Evolutionary conservation across 2,797 vertebrate genomes (phyloP), one percentile per base, ranked within the genome.

Genomic region (Otus scops): DNA sequence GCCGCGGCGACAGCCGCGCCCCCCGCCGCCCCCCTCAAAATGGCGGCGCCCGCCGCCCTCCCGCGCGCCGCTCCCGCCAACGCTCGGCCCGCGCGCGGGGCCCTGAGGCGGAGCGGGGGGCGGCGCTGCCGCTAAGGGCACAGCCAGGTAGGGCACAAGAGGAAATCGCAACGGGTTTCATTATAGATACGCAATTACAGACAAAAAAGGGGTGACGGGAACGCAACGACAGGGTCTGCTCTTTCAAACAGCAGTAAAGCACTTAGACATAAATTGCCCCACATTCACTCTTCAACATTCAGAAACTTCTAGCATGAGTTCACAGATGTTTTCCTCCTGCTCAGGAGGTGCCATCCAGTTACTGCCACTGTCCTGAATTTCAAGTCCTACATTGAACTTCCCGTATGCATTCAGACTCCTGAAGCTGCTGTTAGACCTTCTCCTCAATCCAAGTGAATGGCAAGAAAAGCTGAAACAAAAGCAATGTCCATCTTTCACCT

Each of bases 141-240:
- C 10, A n/a, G 39, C 74, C 28, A 11, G 6, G 28, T 11, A 9
- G 2, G 17, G 22, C 3, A 11, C 13, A 12, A 6, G 2, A 36
- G 5, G 4, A 12, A 57, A 19, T 6, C 2, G 26, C 41, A 28
- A 16, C 14, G 3, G 8, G 15, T 7, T 27, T 28, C 51, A 4
- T 27, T 34, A 9, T 10, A 47, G 34, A 39, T 10, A 34, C 1
- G 28, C 23, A 30, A 15, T 24, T 70, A 34, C 13, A n/a, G 41
- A 17, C 26, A 41, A 43, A 4, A 21, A 6, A 45, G 60, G 5
- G 16, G 43, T 14, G 21, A 38, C 17, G 17, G 23, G 20, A 41
- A 41, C 0, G 1, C 34, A 15, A 28, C 27, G 18, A 7, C 39
- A 69, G 1, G 7, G 12, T 5, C 28, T 26, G 5, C 24, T 63